A percentile compares a stretch with the other conserved stretches of the same genome.
Conservation (phyloP, 1,140 invertebrate genomes). For the Hetaerina americana region DNA sequence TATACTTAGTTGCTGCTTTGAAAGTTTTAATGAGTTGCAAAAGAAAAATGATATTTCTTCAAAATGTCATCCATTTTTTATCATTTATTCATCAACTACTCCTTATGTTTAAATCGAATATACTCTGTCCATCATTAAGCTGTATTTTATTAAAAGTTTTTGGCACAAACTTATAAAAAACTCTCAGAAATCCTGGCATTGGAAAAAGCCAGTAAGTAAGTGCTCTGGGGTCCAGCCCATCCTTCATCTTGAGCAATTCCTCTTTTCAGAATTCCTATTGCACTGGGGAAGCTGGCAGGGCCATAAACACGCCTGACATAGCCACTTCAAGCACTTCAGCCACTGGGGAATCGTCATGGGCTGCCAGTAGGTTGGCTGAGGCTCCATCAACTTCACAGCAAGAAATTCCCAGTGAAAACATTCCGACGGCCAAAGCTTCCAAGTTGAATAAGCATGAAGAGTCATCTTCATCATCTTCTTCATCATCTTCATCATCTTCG, state of each 20-base stretch:
- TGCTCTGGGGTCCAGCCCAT: too few relatives aligned
- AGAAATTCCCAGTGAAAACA: conserved; percentile 12
- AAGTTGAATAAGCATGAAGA: not conserved
- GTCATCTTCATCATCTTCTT: not conserved
- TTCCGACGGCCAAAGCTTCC: conserved; percentile 15
- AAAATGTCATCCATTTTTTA: too few relatives aligned
- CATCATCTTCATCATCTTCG: conserved; percentile 6
- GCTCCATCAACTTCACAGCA: conserved; percentile 7
- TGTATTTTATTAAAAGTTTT: too few relatives aligned
- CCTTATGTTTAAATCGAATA: too few relatives aligned
- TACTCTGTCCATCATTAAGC: too few relatives aligned
- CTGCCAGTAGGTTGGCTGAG: not conserved
- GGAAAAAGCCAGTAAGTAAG: too few relatives aligned
- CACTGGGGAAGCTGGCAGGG: conserved; percentile 65
- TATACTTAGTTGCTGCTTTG: not conserved
- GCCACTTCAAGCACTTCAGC: conserved; percentile 14
- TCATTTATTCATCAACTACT: too few relatives aligned
- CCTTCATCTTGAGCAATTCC: too few relatives aligned
- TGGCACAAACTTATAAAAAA: too few relatives aligned
- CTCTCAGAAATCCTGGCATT: too few relatives aligned
- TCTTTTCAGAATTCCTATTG: conserved; percentile 63
- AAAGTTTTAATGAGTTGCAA: conserved; percentile 3
- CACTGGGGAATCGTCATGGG: conserved; percentile 4
- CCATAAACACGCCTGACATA: not conserved
- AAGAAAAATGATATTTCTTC: too few relatives aligned